Evolutionary conservation across 2,113 vertebrate genomes (phyloP), one percentile per base, ranked within the genome.

Genomic region (Silurus meridionalis): DNA sequence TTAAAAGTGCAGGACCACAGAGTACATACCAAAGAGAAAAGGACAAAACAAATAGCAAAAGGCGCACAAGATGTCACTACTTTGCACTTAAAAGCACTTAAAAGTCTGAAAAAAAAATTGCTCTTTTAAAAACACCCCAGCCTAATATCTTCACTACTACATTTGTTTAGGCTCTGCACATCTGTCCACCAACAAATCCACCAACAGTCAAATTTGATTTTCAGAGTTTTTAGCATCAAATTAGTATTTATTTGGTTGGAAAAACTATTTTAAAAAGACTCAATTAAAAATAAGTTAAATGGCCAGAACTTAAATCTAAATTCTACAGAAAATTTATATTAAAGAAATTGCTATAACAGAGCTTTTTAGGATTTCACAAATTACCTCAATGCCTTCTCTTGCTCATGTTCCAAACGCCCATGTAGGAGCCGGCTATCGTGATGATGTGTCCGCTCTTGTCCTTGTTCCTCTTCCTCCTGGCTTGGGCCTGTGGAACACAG

Each of bases 371-470:
- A 57, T 63, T 52, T 84, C 83, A 50, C 25, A 63, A 17, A 93
- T 95, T 92, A 99, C 98, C 98, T 94, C 91, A 99, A 95, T 77
- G 97, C 95, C 91, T 98, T 99, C 92, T 98, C 97, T 92, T 98
- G 97, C 87, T 99, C 97, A 0, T 96, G 93, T 87, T 98, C 97
- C 91, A 98, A 90, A 72, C 97, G 95, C n/a, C 95, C 94, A 4
- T 95, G 93, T 80, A 98, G 93, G 88, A 98, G 93, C 77, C 97
- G 94, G 74, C 97, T 96, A 66, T 97, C 96, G 3, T 96, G 95
- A 89, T 97, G 97, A 81, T 95, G 95, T 63, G 92, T 85, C 0
- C 96, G 94, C 46, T 97, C 97, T 0, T 97, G 97, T 4, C 89
- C 95, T 6, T 95, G 96, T 88, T 97, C 97, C 23, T 98, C 98